These are phyloP conservation scores for Grammomys surdaster DNA, from an alignment of 2,113 vertebrate genomes.

Conservation along the genomic window DNA sequence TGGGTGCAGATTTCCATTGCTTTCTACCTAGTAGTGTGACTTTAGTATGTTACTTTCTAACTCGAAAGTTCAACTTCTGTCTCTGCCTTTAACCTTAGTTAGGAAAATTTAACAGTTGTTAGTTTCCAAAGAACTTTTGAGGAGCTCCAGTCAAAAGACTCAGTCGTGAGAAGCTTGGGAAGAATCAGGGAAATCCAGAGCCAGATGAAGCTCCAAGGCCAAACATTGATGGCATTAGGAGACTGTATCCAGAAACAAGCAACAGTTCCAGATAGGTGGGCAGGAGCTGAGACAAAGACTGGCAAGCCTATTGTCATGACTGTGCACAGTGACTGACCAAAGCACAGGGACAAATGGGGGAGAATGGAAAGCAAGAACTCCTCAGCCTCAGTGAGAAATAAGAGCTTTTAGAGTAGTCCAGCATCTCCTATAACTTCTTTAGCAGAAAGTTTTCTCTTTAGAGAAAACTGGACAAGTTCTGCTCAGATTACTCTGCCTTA, in stretches of 20 bases:
- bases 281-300: background rate
- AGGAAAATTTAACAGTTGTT: background rate
- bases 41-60: background rate
- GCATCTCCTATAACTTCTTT: background rate
- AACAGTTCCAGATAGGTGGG: rapidly evolving
- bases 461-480: background rate
- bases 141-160: background rate
- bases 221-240: background rate
- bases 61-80: background rate
- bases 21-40: background rate
- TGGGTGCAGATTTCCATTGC: background rate
- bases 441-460: background rate
- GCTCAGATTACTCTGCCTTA: background rate
- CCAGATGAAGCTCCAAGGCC: too few species aligned
- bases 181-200: background rate
- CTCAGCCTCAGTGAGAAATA: background rate
- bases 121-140: background rate
- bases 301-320: background rate
- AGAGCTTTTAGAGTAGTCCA: background rate
- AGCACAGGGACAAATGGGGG: background rate
- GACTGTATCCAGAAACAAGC: background rate
- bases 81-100: background rate
- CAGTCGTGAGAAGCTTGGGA: background rate
- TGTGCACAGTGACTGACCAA: background rate
- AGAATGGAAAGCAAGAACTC: background rate